Evolutionary conservation across 2,888 invertebrate species (phyloP), one percentile per base, ranked within the genome.

Genomic region (Polydrusus cervinus): DNA sequence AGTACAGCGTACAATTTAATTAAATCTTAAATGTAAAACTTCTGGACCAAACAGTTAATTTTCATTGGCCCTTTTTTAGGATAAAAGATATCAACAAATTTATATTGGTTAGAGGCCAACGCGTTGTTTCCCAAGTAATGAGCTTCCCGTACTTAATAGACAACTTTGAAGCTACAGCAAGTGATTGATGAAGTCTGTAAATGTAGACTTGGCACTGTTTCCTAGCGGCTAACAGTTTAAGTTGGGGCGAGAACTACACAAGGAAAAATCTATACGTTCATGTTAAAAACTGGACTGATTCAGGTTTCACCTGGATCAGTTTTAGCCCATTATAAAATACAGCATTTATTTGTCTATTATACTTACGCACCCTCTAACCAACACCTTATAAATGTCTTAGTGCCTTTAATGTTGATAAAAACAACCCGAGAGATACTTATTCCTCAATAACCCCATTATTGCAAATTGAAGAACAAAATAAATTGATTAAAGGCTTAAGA

Each of bases 151-250:
- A 82, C 79, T 81, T 82, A 82, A 83, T 82, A 83, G 83, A 82
- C 81, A 82, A 83, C 81, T 81, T 81, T 79, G 81, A 80, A 80
- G 80, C 79, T 81, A 66, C 76, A 79, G 81, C 81, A 81, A 81
- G 82, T 83, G 83, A 83, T 83, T 83, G 83, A 83, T 83, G 83
- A 82, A 82, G 82, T 83, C 81, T 79, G 80, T 80, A 81, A 82
- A 82, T 83, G 82, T 82, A 80, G 80, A 81, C 81, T 83, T 81
- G 81, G 79, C 82, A 82, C 81, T 81, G 81, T 80, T 71, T 68
- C 74, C 69, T 70, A 55, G 61, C 62, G 71, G 75, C 57, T 45
- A 75, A 64, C 75, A 57, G 75, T 71, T 75, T 75, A 75, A 71
- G 64, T 60, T 34, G 55, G 60, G 43, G 30, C 45, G 45, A 68